A percentile compares a stretch with the other conserved stretches of the same genome.
phyloP scores from a whole-genome alignment of 2,797 vertebrate genomes.

The Eulemur mongoz region DNA sequence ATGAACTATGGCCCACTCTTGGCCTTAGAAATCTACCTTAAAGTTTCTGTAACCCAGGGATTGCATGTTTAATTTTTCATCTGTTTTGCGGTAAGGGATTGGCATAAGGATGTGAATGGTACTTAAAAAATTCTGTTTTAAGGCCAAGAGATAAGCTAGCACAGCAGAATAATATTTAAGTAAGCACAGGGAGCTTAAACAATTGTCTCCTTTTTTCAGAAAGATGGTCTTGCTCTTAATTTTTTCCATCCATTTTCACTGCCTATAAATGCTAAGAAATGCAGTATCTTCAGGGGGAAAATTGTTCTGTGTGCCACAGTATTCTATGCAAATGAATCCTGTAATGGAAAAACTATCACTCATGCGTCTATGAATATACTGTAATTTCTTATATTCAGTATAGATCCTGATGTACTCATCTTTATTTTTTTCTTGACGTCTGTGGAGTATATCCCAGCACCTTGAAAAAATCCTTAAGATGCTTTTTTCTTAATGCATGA shows the following conservation, averaged over 20 bases:
- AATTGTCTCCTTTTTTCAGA: slow-evolving; percentile 56
- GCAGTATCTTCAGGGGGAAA: not conserved
- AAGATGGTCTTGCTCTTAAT: slow-evolving; percentile 45
- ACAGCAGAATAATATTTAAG: slow-evolving; percentile 64
- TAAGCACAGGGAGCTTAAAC: slow-evolving; percentile 43
- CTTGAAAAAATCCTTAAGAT: slow-evolving; percentile 20
- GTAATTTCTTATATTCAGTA: slow-evolving; percentile 43
- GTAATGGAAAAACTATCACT: slow-evolving; percentile 49
- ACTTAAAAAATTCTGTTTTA: slow-evolving; percentile 64
- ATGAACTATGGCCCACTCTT: not conserved
- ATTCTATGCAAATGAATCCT: slow-evolving; percentile 44
- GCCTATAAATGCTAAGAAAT: slow-evolving; percentile 52
- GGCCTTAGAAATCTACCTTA: slow-evolving; percentile 31
- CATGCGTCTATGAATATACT: slow-evolving; percentile 18
- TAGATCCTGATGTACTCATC: not conserved
- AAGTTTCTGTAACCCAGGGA: not conserved
- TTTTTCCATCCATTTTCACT: slow-evolving; percentile 55
- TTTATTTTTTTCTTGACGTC: not conserved
- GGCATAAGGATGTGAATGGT: slow-evolving; percentile 23
- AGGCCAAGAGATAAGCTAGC: slow-evolving; percentile 40
- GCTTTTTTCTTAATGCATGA: not conserved
- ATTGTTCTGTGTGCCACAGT: slow-evolving; percentile 6
- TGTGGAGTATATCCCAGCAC: not conserved
- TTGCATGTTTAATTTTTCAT: slow-evolving; percentile 40
- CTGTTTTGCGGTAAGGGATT: slow-evolving; percentile 25